Base-by-base conservation (phyloP, 2,888 invertebrate genomes). In the Acleris cristana region DNA sequence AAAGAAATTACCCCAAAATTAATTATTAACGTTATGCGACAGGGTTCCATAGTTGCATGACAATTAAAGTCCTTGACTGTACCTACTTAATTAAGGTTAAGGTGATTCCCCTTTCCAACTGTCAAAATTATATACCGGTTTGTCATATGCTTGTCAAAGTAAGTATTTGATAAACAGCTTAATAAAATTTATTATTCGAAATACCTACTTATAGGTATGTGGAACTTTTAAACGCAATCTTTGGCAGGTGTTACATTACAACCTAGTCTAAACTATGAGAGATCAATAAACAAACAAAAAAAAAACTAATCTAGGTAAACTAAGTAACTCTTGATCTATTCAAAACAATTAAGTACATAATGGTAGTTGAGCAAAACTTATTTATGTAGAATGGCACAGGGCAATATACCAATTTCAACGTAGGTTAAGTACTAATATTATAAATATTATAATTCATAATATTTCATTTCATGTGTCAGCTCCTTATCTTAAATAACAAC, bases 211-310 rank as follows among this genome's bases (percentile, higher is more conserved):
- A 3, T 40, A 40, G 12, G 12, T 40, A 40, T 69, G 67, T 73
- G 68, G 72, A 71, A 67, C 69, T 73, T 79, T 74, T 75, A 80
- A 83, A 81, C 81, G 85, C 82, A 85, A 85, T 88, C 88, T 88
- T 89, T 88, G 87, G 88, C 81, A 83, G 79, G 79, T 80, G 78
- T 67, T 58, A 67, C 53, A 62, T 80, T 79, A 74, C 71, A 74
- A 79, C 78, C 83, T 82, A 66, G 78, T 80, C 84, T 85, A 86
- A 76, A 80, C 81, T 83, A 85, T 84, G 80, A 86, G 89, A 90
- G 90, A 90, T 90, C 89, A 88, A 85, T 80, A 71, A 78, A 72
- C 64, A 69, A 64, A 58, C 51, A 65, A 62, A 64, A 72, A 64
- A 72, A 26, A 51, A 58, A 45, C 60, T 67, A 65, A 62, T 70